Percentiles rank a stretch among this genome's conserved stretches.
Evolutionary conservation across 2,888 invertebrate genomes (phyloP).

Genomic region (Napeogenes sylphis): DNA sequence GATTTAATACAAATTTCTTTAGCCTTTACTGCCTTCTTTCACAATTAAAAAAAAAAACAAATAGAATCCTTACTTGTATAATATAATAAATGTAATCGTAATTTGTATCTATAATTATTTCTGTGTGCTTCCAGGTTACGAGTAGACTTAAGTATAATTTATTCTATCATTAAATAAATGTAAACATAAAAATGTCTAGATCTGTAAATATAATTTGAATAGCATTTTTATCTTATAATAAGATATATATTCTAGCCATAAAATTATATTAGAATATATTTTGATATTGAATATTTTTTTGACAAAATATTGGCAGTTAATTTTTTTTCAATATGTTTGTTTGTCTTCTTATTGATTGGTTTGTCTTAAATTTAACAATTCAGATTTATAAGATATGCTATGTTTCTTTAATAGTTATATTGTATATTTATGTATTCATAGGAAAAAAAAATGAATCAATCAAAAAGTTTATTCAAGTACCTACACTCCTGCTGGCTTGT

Average conservation of each 20-base stretch:
- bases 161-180: slow-evolving; percentile 32
- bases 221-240: slow-evolving; percentile 69
- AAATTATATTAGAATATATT: slow-evolving; percentile 12
- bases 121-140: slow-evolving; percentile 75
- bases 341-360: slow-evolving; percentile 14
- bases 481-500: too few species aligned
- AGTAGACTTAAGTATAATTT: slow-evolving; percentile 49
- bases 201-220: slow-evolving; percentile 65
- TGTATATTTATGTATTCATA: too few species aligned
- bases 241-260: slow-evolving; percentile 23
- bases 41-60: neutral
- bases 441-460: too few species aligned
- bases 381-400: too few species aligned
- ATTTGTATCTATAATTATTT: slow-evolving; percentile 50
- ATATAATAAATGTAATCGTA: slow-evolving; percentile 28
- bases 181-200: slow-evolving; percentile 39
- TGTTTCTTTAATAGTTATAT: too few species aligned
- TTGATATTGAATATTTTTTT: slow-evolving; percentile 14
- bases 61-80: neutral
- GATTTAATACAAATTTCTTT: neutral
- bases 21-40: neutral
- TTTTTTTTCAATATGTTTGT: neutral
- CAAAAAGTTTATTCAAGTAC: too few species aligned
- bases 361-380: neutral
- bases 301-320: slow-evolving; percentile 11